These are phyloP conservation scores for Hemiprocne comata DNA, from an alignment of 2,113 vertebrate species.

Conservation along the genomic window DNA sequence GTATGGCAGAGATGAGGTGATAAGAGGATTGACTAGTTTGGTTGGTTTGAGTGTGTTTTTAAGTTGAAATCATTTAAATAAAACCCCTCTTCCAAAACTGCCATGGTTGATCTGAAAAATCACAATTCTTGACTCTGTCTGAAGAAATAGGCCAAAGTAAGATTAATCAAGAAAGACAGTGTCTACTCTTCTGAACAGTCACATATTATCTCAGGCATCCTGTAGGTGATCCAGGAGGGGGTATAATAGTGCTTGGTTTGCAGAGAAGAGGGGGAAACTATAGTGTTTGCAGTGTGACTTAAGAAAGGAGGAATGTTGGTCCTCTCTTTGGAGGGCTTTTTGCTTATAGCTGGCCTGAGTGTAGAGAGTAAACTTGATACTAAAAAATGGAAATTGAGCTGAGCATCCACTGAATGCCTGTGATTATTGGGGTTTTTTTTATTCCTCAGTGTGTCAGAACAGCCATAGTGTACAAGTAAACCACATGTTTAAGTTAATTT, in stretches of 20 bases:
- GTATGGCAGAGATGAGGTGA: conserved; percentile 28
- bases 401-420: background rate
- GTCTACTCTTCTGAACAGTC: background rate
- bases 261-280: background rate
- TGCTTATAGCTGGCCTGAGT: background rate
- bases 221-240: background rate
- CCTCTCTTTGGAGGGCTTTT: background rate
- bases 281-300: background rate
- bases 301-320: background rate
- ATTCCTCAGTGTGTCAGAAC: background rate
- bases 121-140: background rate
- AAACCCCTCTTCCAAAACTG: background rate
- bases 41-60: background rate
- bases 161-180: background rate
- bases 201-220: background rate
- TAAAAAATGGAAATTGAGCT: background rate
- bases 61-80: background rate
- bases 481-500: background rate
- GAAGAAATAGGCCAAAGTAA: background rate
- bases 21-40: background rate
- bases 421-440: background rate
- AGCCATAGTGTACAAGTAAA: background rate
- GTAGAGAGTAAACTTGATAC: background rate
- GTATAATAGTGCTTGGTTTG: background rate
- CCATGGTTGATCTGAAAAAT: background rate